A percentile compares a stretch with the other conserved stretches of the same genome.
Evolutionary conservation across 2,888 invertebrate species (phyloP).

Genomic region (Copidosoma aretas): DNA sequence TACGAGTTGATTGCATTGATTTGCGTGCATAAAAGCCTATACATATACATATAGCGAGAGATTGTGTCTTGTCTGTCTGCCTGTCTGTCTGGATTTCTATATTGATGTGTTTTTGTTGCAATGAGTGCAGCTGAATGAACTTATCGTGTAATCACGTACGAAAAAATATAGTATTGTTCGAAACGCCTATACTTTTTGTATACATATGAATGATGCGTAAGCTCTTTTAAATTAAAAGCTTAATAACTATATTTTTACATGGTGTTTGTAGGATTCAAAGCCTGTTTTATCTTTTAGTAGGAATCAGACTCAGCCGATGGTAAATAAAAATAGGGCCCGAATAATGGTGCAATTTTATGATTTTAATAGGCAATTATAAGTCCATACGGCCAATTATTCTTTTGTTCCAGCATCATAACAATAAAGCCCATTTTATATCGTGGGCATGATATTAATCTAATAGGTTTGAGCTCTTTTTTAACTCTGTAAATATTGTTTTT

Average conservation of each 20-base stretch:
- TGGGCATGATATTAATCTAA: no score
- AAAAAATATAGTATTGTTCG: no score
- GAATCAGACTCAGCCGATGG: not conserved
- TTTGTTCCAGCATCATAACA: conserved; percentile 11
- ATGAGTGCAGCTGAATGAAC: no score
- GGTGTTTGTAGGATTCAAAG: not conserved
- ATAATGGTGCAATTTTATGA: conserved; percentile 26
- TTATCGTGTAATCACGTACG: no score
- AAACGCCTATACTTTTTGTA: no score
- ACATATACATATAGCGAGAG: conserved; percentile 16
- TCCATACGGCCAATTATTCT: conserved; percentile 28
- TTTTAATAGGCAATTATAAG: conserved; percentile 20
- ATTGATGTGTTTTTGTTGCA: not conserved
- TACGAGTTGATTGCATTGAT: conserved; percentile 44
- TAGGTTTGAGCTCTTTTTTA: no score
- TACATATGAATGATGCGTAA: no score
- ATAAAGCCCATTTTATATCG: conserved; percentile 13
- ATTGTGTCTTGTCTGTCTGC: no score
- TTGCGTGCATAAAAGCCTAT: conserved; percentile 39
- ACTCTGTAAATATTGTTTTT: no score
- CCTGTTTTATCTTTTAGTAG: not conserved
- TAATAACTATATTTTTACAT: no score
- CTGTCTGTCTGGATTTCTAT: not conserved
- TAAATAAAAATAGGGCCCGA: no score
- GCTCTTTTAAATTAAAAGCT: no score